Evolutionary conservation across 2,888 invertebrate species (phyloP).

Genomic region (Yponomeuta evonymella): DNA sequence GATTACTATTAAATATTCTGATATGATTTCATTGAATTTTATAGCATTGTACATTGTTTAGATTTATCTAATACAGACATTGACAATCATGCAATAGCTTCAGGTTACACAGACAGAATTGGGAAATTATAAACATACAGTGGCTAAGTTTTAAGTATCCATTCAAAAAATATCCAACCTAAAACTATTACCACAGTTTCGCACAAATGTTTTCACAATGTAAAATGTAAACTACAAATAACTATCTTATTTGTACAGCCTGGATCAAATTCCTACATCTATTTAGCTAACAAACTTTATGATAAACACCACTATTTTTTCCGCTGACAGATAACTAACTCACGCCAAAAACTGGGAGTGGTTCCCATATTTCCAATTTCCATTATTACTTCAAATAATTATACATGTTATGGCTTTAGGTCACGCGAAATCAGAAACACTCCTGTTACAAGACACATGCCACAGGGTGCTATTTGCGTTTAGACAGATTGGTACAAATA

Average conservation of each 20-base stretch:
- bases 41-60: slow-evolving; percentile 3
- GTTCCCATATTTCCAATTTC: background rate
- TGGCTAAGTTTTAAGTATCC: slow-evolving; percentile 42
- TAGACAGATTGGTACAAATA: background rate
- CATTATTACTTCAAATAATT: background rate
- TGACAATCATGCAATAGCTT: slow-evolving; percentile 17
- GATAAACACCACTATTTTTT: slow-evolving; percentile 53
- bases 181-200: slow-evolving; percentile 61
- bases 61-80: slow-evolving; percentile 15
- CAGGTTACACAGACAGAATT: slow-evolving; percentile 15
- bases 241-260: slow-evolving; percentile 71
- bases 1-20: slow-evolving; percentile 30
- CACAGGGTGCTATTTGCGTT: background rate
- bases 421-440: background rate
- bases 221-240: slow-evolving; percentile 69
- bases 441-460: background rate
- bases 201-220: slow-evolving; percentile 59
- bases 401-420: background rate
- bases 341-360: slow-evolving; percentile 2
- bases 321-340: slow-evolving; percentile 11
- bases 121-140: slow-evolving; percentile 26
- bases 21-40: slow-evolving; percentile 31
- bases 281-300: slow-evolving; percentile 65
- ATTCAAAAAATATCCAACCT: slow-evolving; percentile 50
- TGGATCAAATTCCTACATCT: slow-evolving; percentile 68